Evolutionary conservation across 2,888 invertebrate species (phyloP).

Genomic region (Philereme vetulata): DNA sequence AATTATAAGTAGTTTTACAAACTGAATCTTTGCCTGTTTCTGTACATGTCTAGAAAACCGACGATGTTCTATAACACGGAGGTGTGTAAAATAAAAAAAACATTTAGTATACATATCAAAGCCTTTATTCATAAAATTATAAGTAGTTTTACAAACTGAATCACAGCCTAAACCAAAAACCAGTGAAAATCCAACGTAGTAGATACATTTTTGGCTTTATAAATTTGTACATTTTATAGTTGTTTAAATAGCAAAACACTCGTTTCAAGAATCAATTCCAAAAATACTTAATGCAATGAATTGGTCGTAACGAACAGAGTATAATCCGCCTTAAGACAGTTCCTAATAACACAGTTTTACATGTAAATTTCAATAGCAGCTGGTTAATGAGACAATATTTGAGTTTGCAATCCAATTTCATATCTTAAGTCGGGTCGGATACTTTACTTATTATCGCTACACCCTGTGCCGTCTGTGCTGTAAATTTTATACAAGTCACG

Average conservation of each 20-base stretch:
- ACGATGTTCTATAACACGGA: no score
- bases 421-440: no score
- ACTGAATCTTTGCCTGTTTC: slow-evolving; percentile 48
- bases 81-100: not conserved
- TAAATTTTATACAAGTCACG: not conserved
- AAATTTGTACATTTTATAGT: no score
- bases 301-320: not conserved
- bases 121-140: slow-evolving; percentile 49
- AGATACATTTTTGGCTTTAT: not conserved
- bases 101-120: not conserved
- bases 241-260: not conserved
- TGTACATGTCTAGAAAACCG: no score
- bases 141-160: slow-evolving; percentile 49
- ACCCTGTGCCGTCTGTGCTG: slow-evolving; percentile 2
- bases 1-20: slow-evolving; percentile 49
- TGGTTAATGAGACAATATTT: no score
- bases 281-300: not conserved
- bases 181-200: slow-evolving; percentile 27
- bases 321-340: no score
- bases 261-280: not conserved
- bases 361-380: no score
- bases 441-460: slow-evolving; percentile 1
- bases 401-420: no score
- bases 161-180: slow-evolving; percentile 59
- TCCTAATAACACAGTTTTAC: no score